Base-by-base conservation (phyloP, 1,140 invertebrate genomes). In the Drosophila pandora region DNA sequence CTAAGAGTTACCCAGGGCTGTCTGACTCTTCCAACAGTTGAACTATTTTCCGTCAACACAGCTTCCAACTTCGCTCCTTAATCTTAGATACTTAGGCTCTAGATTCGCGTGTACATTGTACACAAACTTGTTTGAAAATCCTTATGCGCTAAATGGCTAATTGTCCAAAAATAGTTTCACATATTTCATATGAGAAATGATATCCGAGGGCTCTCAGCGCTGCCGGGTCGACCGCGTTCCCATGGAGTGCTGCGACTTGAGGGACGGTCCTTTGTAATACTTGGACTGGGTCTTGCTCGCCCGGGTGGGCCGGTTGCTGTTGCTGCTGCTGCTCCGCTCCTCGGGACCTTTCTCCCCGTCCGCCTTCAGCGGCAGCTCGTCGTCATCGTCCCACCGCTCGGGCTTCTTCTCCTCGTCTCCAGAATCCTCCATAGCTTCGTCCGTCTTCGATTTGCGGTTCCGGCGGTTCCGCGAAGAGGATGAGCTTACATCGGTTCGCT, bases 241-340 rank as follows among this genome's bases (percentile, higher is more conserved):
- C 83, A 88, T 88, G 22, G 79, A 63, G 48, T 88, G 81, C 17
- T 83, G 80, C 1, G 81, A 85, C 22, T 85, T 84, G 21, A 64
- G 54, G 9, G 54, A 34, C 22, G 65, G 90, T 34, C 75, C 76
- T 23, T 91, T 91, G 58, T 91, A 91, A 70, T 91, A 91, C 68
- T 90, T 91, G 6, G 90, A 91, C 67, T 90, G 63, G 2, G 90
- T 91, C 62, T 91, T 91, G 54, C 90, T 91, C 9, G 80, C 73
- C 22, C 90, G 72, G 17, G 80, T 68, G 2, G 90, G 90, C 10
- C 90, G 90, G 45, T 62, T 76, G 67, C 41, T 45, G 30, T 34
- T 56, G 32, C 21, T 45, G 23, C 62, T 65, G 8, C 22, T 43
- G 32, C 60, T 54, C 25, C 49, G 25, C 17, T 58, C 23, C 5